Evolutionary conservation across 2,888 invertebrate genomes (phyloP), one percentile per base, ranked within the genome.

Genomic region (Lydus trimaculatus): DNA sequence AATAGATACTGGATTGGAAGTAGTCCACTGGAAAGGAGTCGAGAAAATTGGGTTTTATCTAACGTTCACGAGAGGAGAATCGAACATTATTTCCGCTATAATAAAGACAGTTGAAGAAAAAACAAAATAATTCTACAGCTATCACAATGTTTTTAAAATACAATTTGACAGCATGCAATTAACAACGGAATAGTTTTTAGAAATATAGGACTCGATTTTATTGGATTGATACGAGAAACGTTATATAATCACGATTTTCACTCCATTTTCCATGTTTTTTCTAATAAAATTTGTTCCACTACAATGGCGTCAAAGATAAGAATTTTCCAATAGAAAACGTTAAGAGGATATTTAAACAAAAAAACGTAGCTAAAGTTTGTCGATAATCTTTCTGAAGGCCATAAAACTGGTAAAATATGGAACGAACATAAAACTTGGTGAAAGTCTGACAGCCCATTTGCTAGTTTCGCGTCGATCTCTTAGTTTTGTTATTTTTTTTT

Each of bases 201-300:
- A n/a, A 17, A 6, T 8, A 8, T 3, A 7, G 11, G 4, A 39
- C 15, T 39, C 15, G 15, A 43, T 43, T 43, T 43, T 6, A 43
- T 4, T 7, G 43, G 1, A 43, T 17, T 43, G 7, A 6, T 36
- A 36, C 13, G 15, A 15, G 36, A 15, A 36, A 36, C 13, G 13
- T 0, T 15, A 15, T 36, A 6, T 13, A 36, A 36, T 36, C 36
- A 36, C 36, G 15, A 48, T 48, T 48, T 2, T 0, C 1, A 23
- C 20, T 11, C 1, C 60, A 36, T 64, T 67, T 31, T 67, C 39
- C 31, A 60, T 61, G 7, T 67, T 63, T 64, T 36, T 67, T 64
- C 64, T 61, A 39, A 56, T 58, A 60, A 61, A 64, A 67, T 56
- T 6, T 61, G 31, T 39, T 62, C 52, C 59, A 15, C 61, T 23